Evolutionary conservation across 2,113 vertebrate species (phyloP).

Genomic region (Centropus bengalensis): DNA sequence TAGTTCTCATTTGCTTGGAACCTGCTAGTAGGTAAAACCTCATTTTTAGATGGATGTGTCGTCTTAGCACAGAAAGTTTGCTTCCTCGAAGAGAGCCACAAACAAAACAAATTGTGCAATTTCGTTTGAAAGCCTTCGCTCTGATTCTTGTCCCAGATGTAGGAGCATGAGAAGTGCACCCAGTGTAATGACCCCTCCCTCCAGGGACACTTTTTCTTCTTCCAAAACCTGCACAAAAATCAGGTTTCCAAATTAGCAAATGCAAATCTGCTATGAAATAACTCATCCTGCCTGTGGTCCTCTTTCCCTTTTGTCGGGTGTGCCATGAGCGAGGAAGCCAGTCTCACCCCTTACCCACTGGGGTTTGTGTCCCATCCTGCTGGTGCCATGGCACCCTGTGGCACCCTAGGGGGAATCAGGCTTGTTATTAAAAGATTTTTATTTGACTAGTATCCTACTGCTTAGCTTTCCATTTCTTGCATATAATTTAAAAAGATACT

Average conservation of each 20-base stretch:
- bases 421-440: neutral
- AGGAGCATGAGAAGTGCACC: neutral
- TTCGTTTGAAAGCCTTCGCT: neutral
- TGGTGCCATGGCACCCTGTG: neutral
- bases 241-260: neutral
- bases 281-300: neutral
- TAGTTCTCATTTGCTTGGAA: neutral
- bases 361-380: neutral
- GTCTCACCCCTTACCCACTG: fast-evolving
- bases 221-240: neutral
- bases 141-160: neutral
- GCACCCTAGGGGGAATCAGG: neutral
- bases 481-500: neutral
- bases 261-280: neutral
- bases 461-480: neutral
- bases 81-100: neutral
- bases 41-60: neutral
- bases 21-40: neutral
- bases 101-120: neutral
- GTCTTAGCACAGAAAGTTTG: neutral
- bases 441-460: neutral
- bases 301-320: neutral
- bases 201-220: neutral
- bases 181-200: fast-evolving
- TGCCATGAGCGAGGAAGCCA: neutral